phyloP scores from a whole-genome alignment of 2,888 invertebrate species.

The Drosophila conformis region DNA sequence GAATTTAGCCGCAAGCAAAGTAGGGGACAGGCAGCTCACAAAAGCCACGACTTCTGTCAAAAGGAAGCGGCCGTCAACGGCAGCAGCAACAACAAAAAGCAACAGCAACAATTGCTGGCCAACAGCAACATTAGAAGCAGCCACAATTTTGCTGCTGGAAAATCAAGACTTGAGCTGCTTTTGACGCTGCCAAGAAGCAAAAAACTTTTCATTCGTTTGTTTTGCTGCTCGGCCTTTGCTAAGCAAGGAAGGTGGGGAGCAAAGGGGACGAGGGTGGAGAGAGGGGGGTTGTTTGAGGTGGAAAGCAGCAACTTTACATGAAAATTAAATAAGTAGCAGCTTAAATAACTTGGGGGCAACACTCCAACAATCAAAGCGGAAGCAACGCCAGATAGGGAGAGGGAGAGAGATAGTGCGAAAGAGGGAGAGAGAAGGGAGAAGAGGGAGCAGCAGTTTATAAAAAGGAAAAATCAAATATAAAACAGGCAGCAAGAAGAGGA shows the following conservation, averaged over 20 bases:
- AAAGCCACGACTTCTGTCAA: conserved; percentile 61
- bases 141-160: conserved; percentile 25
- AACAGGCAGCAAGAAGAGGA: conserved; percentile 48
- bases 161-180: conserved; percentile 32
- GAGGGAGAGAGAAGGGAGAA: no score
- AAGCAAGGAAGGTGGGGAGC: not conserved
- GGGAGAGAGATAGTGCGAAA: not conserved
- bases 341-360: conserved; percentile 68
- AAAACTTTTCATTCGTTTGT: conserved; percentile 22
- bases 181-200: conserved; percentile 10
- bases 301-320: conserved; percentile 64
- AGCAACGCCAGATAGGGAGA: conserved; percentile 24
- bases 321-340: conserved; percentile 81
- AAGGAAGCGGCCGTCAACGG: conserved; percentile 48
- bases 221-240: not conserved
- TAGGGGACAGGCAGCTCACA: conserved; percentile 22
- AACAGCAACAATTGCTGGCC: conserved; percentile 25
- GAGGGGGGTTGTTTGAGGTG: conserved; percentile 4
- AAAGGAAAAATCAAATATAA: conserved; percentile 45
- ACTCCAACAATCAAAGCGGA: conserved; percentile 18
- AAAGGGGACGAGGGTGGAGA: not conserved
- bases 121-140: conserved; percentile 25
- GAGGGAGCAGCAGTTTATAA: conserved; percentile 9
- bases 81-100: conserved; percentile 21
- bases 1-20: conserved; percentile 19